Conservation (phyloP, 2,113 vertebrate species). For the Ammospiza nelsoni region DNA sequence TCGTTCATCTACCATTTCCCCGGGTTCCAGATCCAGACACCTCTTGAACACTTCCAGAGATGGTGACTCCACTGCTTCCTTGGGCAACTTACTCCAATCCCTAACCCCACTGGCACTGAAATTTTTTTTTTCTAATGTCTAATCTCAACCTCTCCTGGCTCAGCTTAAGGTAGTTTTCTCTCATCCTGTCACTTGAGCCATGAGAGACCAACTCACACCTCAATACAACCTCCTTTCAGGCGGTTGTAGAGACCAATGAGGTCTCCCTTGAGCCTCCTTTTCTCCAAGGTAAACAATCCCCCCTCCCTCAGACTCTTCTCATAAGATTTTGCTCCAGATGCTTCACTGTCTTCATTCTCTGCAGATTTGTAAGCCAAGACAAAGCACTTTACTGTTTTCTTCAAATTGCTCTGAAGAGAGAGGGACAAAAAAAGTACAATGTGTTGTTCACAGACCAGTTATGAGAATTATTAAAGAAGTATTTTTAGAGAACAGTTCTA, state of each 20-base stretch:
- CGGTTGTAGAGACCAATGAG: background rate
- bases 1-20: no score
- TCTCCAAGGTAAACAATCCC: background rate
- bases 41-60: background rate
- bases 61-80: background rate
- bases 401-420: background rate
- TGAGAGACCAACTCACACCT: background rate
- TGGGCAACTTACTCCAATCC: background rate
- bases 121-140: rapidly evolving
- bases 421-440: background rate
- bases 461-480: background rate
- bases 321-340: background rate
- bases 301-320: background rate
- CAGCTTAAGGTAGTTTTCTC: background rate
- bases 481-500: background rate
- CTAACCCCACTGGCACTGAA: background rate
- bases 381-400: background rate
- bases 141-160: background rate
- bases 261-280: background rate
- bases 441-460: background rate
- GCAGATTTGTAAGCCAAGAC: background rate
- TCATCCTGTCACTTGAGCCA: background rate
- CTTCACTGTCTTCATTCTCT: background rate
- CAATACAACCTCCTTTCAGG: background rate
- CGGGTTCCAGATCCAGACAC: background rate